Conservation (phyloP, 2,888 invertebrate species). For the Apodemia duryi region DNA sequence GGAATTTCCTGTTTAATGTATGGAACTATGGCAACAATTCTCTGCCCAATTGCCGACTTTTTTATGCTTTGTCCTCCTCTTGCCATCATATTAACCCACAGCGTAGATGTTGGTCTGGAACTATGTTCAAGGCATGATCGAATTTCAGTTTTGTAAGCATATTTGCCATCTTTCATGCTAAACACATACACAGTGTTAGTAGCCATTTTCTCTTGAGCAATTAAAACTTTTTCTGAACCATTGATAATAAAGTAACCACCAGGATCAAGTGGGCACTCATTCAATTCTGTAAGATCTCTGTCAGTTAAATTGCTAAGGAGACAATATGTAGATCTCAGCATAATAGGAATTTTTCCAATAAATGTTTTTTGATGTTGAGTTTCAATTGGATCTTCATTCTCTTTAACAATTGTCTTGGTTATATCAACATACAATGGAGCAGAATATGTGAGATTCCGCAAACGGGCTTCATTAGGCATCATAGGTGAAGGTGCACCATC, state of each 20-base stretch:
- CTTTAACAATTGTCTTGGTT: conserved; percentile 95
- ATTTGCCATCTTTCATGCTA: conserved; percentile 99
- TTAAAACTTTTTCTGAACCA: conserved; percentile 98
- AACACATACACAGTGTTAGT: conserved; percentile 99
- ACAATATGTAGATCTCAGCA: conserved; percentile 99
- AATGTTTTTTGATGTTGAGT: conserved; percentile 87
- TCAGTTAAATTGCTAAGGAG: conserved; percentile 95
- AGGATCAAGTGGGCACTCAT: conserved; percentile 99
- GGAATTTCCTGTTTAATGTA: conserved; percentile 99
- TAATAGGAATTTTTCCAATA: conserved; percentile 98
- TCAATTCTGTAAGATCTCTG: conserved; percentile 99
- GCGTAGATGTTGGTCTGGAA: conserved; percentile 96
- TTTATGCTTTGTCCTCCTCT: conserved; percentile 99
- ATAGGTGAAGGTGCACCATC: conserved; percentile 99
- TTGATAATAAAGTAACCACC: conserved; percentile 99
- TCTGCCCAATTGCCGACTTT: conserved; percentile 98
- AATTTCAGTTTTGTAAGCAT: conserved; percentile 98
- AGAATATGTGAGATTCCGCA: conserved; percentile 98
- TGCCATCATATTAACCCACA: conserved; percentile 99
- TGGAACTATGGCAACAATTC: conserved; percentile 98
- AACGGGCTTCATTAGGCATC: conserved; percentile 99
- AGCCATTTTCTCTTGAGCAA: conserved; percentile 99
- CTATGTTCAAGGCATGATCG: conserved; percentile 86
- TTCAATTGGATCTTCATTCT: conserved; percentile 93
- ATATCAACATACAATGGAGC: conserved; percentile 99